Evolutionary conservation across 2,888 invertebrate species (phyloP).

Genomic region (Pristionchus entomophagus): DNA sequence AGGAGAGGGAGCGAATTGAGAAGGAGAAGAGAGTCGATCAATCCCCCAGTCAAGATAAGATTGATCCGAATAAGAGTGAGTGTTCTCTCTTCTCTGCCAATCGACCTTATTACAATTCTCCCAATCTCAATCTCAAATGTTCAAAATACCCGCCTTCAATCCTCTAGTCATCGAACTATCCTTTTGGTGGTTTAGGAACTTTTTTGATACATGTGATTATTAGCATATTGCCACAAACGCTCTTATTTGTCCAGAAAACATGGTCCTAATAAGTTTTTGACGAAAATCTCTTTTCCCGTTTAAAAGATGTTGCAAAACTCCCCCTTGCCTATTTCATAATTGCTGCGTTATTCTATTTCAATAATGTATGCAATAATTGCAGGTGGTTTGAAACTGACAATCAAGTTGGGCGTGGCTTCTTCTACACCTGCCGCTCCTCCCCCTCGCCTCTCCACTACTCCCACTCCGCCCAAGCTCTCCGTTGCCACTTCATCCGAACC

Average conservation of each 20-base stretch:
- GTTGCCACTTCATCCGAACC: background rate
- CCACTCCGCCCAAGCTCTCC: background rate
- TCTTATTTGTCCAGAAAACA: too few species aligned
- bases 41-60: conserved; percentile 22
- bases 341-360: background rate
- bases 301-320: background rate
- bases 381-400: conserved; percentile 36
- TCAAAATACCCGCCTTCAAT: background rate
- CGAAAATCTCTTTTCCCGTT: background rate
- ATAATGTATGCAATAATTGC: background rate
- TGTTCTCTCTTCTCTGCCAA: conserved; percentile 35
- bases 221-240: too few species aligned
- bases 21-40: conserved; percentile 42
- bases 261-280: too few species aligned
- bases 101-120: conserved; percentile 38
- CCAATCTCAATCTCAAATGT: background rate
- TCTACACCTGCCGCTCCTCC: background rate
- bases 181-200: too few species aligned
- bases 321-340: background rate
- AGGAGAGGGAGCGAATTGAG: conserved; percentile 31
- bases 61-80: conserved; percentile 41
- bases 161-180: too few species aligned
- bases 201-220: too few species aligned
- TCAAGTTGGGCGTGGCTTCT: conserved; percentile 24
- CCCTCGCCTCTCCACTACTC: background rate